Evolutionary conservation across 1,140 invertebrate species (phyloP), one percentile per base, ranked within the genome.

Genomic region (Saxidomus purpurata): DNA sequence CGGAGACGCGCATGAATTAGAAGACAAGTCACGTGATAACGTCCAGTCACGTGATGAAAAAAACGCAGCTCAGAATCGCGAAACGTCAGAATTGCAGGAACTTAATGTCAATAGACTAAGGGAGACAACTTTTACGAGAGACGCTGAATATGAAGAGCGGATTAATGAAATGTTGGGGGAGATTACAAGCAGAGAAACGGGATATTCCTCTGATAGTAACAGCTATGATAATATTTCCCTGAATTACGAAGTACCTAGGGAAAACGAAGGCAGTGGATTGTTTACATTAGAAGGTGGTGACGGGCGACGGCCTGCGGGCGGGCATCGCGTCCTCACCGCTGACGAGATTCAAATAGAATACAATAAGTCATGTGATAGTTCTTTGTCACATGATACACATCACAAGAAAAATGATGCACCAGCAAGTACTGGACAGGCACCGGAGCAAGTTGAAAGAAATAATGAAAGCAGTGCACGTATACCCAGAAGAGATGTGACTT

Each of bases 331-430:
- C 25, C 83, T 85, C 0, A 74, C 83, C 15, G 47, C 69, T 9
- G 69, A 74, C 40, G 83, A 85, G 36, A 52, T 85, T 52, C 83
- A 74, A 85, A 85, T 85, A 34, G 83, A 85, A 40, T 49, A 74
- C 49, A 28, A 31, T 25, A n/a, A 25, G 22, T 52, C 47, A 79
- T 31, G 47, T 52, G 31, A 52, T 13, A 15, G 28, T 3, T 52
- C 49, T 28, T 63, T n/a, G 25, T n/a, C 59, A 28, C 19, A n/a
- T 63, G 25, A 63, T 63, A 28, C n/a, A 63, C n/a, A 1, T 8
- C 59, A 15, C 19, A 63, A 55, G 4, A 22, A 19, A 11, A 19
- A 15, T 4, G 52, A 22, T 13, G 17, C 8, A 47, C 17, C 17
- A 9, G 2, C 15, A 15, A 55, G n/a, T 55, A 22, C 52, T 55